phyloP scores from a whole-genome alignment of 2,113 vertebrate species.

The Murina feae region DNA sequence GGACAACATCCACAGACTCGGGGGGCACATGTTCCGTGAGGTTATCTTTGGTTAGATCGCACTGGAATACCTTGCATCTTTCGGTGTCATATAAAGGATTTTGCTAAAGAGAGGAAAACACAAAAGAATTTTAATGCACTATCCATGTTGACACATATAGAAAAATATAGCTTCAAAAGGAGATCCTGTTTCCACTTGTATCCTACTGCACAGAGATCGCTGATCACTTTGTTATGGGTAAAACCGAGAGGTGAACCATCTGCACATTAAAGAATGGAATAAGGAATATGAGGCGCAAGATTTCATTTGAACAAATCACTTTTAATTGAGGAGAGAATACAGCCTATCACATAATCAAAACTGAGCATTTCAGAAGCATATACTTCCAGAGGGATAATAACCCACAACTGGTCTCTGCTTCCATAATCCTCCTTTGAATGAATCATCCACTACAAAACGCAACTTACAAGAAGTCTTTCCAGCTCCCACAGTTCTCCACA shows the following conservation, averaged over 20 bases:
- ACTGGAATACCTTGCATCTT: conserved; percentile 93
- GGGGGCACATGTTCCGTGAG: conserved; percentile 84
- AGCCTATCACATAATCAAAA: not conserved
- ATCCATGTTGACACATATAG: not conserved
- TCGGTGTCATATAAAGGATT: conserved; percentile 86
- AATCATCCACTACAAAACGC: not conserved
- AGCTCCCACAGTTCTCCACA: not conserved
- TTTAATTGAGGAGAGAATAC: not conserved
- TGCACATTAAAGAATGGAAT: not conserved
- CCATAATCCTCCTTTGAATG: not conserved
- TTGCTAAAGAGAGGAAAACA: conserved; percentile 80
- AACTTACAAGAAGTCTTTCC: not conserved
- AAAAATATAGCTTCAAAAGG: not conserved
- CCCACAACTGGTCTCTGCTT: not conserved
- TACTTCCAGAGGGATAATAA: not conserved
- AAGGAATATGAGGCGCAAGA: not conserved
- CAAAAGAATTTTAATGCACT: not conserved
- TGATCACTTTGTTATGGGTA: not conserved
- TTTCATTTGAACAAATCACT: conserved; percentile 1
- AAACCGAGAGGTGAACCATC: not conserved
- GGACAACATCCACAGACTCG: conserved; percentile 88
- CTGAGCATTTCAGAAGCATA: not conserved
- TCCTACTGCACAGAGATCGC: not conserved
- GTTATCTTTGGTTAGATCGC: conserved; percentile 93
- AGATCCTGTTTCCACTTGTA: not conserved